Evolutionary conservation across 2,888 invertebrate species (phyloP).

Genomic region (Liposcelis brunnea): DNA sequence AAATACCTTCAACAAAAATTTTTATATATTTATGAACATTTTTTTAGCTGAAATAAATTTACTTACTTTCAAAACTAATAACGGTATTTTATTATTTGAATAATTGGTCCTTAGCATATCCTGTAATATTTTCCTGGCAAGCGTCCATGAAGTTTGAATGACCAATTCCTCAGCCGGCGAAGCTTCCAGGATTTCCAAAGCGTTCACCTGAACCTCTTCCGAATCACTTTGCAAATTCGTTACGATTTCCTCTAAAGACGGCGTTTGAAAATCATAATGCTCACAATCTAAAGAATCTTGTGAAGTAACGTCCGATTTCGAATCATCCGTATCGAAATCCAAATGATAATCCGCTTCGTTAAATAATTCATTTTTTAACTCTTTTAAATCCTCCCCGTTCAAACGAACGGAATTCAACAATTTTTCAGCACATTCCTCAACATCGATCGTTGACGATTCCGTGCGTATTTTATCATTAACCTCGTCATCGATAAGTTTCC

Average conservation of each 20-base stretch:
- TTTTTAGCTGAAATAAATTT: neutral
- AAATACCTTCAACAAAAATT: neutral
- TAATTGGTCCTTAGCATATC: neutral
- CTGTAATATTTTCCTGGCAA: neutral
- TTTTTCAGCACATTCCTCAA: neutral
- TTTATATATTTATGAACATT: neutral
- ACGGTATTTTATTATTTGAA: neutral
- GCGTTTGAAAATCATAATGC: no score
- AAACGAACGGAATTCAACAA: neutral
- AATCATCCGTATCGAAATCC: no score
- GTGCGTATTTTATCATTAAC: neutral
- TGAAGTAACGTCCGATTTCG: no score
- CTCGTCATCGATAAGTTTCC: neutral
- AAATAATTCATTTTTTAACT: neutral
- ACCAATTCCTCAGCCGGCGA: neutral
- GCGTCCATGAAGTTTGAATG: constrained; percentile 1
- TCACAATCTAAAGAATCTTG: no score
- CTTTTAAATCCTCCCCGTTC: neutral
- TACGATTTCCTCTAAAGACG: no score
- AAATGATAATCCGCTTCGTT: neutral
- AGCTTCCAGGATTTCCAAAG: no score
- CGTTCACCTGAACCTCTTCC: no score
- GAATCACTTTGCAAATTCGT: no score
- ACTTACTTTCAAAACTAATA: constrained; percentile 1
- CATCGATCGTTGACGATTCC: neutral